phyloP scores from a whole-genome alignment of 2,888 invertebrate genomes.

The Hofmannophila pseudospretella region DNA sequence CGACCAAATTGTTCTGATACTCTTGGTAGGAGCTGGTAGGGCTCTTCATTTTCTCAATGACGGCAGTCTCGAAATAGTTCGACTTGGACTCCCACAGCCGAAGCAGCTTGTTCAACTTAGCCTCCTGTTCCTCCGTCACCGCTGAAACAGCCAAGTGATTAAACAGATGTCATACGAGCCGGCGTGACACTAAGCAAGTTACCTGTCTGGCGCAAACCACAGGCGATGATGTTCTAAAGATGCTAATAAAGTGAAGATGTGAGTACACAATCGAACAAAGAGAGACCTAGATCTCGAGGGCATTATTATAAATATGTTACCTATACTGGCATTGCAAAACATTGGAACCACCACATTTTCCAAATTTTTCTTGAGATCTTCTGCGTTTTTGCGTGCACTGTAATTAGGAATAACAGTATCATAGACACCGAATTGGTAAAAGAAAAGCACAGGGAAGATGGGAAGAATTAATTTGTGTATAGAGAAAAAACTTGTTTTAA shows the following conservation, averaged over 20 bases:
- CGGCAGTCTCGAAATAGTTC: slow-evolving; percentile 89
- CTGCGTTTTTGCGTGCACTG: slow-evolving; percentile 97
- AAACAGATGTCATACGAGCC: slow-evolving; percentile 58
- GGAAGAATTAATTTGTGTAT: not conserved
- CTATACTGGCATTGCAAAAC: slow-evolving; percentile 95
- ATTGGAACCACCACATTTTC: slow-evolving; percentile 98
- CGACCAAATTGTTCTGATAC: slow-evolving; percentile 90
- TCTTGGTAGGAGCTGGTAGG: slow-evolving; percentile 93
- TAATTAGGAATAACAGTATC: slow-evolving; percentile 78
- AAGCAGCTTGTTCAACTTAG: slow-evolving; percentile 94
- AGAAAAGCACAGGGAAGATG: slow-evolving; percentile 29
- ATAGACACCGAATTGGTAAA: slow-evolving; percentile 67
- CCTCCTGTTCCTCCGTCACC: slow-evolving; percentile 91
- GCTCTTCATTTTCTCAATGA: slow-evolving; percentile 91
- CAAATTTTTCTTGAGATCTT: slow-evolving; percentile 94
- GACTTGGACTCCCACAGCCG: slow-evolving; percentile 98
- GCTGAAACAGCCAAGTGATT: slow-evolving; percentile 77
- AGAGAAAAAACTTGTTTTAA: not conserved
- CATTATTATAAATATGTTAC: slow-evolving; percentile 79
- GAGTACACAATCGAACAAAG: slow-evolving; percentile 64
- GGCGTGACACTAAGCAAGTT: slow-evolving; percentile 59
- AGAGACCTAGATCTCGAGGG: slow-evolving; percentile 70
- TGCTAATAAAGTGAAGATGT: slow-evolving; percentile 59
- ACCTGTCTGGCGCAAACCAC: slow-evolving; percentile 68
- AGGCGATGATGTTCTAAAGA: slow-evolving; percentile 58